phyloP scores from a whole-genome alignment of 2,113 vertebrate species.

The Tychaedon coryphoeus region DNA sequence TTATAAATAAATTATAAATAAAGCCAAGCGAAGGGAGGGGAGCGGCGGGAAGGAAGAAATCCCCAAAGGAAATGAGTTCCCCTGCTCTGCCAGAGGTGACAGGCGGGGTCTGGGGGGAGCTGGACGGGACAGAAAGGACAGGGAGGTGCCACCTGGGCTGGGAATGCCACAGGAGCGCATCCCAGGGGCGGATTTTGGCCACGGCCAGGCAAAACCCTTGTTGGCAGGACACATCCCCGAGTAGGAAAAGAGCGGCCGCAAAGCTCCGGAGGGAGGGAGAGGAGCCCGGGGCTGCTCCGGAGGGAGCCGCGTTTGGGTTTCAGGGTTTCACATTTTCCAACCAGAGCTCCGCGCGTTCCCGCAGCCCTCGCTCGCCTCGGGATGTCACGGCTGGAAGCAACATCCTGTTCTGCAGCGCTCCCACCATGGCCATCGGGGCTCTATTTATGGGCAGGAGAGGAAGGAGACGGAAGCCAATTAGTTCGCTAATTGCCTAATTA shows the following conservation, averaged over 20 bases:
- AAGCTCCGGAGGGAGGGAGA: neutral
- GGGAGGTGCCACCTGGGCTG: neutral
- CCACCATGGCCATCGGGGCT: neutral
- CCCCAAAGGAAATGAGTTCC: neutral
- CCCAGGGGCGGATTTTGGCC: neutral
- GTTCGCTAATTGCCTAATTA: neutral
- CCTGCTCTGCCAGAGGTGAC: neutral
- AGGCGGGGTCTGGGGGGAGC: neutral
- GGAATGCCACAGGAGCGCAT: neutral
- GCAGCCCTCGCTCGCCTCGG: neutral
- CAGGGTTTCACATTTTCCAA: slow-evolving; percentile 43
- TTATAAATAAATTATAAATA: neutral
- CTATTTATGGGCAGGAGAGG: neutral
- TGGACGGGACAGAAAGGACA: neutral
- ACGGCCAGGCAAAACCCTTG: accelerated
- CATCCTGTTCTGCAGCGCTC: neutral
- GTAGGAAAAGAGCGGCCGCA: neutral
- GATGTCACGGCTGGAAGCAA: neutral
- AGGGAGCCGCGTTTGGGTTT: neutral
- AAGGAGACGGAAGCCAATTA: neutral
- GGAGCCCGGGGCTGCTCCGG: neutral
- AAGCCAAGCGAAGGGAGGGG: neutral
- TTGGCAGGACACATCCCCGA: neutral
- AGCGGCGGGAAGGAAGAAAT: accelerated
- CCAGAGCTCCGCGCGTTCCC: neutral